These are phyloP conservation scores for Morus bassanus DNA, from an alignment of 2,797 vertebrate genomes.

Conservation along the genomic window DNA sequence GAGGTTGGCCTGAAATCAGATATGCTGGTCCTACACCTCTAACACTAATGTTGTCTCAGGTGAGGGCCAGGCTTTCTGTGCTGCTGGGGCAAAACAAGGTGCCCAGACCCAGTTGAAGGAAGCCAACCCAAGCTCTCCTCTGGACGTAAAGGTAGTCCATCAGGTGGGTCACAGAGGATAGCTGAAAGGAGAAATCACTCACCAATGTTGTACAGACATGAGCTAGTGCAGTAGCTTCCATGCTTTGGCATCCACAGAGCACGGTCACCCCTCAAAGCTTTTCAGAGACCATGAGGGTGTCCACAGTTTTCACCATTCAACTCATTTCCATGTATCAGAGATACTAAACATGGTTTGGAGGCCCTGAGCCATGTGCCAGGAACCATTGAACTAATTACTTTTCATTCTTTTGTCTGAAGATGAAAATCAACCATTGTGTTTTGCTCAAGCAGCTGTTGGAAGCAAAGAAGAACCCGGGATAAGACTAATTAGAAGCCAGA, in stretches of 20 bases:
- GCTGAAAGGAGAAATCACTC: neutral
- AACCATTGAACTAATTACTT: neutral
- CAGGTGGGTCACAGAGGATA: neutral
- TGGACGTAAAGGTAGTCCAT: neutral
- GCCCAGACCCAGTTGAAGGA: neutral
- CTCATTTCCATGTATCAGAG: neutral
- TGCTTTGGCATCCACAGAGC: neutral
- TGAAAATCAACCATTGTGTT: neutral
- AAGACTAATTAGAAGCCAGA: neutral
- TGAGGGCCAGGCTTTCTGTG: neutral
- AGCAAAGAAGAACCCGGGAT: neutral
- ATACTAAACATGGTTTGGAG: neutral
- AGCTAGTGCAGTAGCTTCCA: neutral
- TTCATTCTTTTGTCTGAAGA: neutral
- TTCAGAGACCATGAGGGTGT: neutral
- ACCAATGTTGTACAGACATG: neutral
- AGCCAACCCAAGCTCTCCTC: neutral
- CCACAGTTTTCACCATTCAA: neutral
- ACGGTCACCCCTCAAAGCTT: neutral
- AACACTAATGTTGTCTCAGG: accelerated
- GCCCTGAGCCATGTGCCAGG: neutral
- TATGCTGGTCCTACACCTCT: neutral
- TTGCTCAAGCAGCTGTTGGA: neutral
- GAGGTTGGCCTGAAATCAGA: neutral
- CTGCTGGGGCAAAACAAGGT: neutral